A percentile compares a stretch with the other conserved stretches of the same genome.
These are phyloP conservation scores for Drosophila nigritarsus DNA, from an alignment of 2,888 invertebrate genomes.

Conservation along the genomic window DNA sequence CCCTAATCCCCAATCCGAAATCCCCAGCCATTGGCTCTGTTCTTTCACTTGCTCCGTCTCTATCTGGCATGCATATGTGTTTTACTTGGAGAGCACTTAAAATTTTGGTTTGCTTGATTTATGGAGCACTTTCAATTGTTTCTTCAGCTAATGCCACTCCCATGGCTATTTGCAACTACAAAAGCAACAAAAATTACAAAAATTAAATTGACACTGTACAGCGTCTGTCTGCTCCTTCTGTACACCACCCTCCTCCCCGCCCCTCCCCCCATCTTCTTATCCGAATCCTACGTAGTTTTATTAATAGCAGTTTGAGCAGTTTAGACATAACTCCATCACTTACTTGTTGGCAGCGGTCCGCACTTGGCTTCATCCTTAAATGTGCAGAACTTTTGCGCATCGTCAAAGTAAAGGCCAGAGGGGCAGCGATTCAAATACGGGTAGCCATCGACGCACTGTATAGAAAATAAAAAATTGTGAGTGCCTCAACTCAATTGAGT, in stretches of 20 bases:
- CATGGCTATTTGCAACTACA: conserved; percentile 45
- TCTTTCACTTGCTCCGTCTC: conserved; percentile 16
- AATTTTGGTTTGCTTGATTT: conserved; percentile 68
- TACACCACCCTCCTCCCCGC: too few relatives aligned
- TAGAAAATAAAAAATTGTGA: neutral
- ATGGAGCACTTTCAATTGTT: conserved; percentile 77
- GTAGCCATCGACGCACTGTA: conserved; percentile 94
- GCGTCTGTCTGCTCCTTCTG: neutral
- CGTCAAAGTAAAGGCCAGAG: conserved; percentile 95
- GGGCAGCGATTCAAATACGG: conserved; percentile 95
- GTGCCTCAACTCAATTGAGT: conserved; percentile 1
- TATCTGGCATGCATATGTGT: conserved; percentile 45
- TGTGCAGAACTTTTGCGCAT: conserved; percentile 94
- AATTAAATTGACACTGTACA: conserved; percentile 40
- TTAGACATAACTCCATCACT: conserved; percentile 85
- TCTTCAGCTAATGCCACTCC: conserved; percentile 47
- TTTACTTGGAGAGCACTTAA: conserved; percentile 74
- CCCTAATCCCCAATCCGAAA: conserved; percentile 9
- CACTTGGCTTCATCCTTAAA: conserved; percentile 95
- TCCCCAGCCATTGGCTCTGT: conserved; percentile 6
- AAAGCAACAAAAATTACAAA: conserved; percentile 34
- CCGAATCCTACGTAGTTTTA: conserved; percentile 24
- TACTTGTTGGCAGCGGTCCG: conserved; percentile 95
- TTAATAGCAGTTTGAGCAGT: conserved; percentile 47
- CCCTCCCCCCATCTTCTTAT: neutral